Evolutionary conservation across 2,113 vertebrate genomes (phyloP), one percentile per base, ranked within the genome.

Genomic region (Saccopteryx leptura): DNA sequence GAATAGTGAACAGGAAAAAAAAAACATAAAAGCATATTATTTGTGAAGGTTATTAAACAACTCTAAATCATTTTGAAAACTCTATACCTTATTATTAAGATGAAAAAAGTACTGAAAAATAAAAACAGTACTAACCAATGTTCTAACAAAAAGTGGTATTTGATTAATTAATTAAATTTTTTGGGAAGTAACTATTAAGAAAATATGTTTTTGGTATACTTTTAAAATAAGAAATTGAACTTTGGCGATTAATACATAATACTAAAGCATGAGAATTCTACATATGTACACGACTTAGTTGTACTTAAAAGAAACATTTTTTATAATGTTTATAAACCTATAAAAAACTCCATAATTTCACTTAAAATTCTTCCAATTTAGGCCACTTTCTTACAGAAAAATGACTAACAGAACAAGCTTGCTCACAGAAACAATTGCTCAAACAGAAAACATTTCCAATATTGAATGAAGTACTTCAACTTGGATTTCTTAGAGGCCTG

Each of bases 11-110:
- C 54, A 86, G n/a, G 11, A 93, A 90, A 93, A 93, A 58, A 83
- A 85, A 60, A 76, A n/a, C 21, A 88, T 71, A 92, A 91, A 90
- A 56, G 0, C 2, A 31, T 50, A 14, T 60, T 13, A 92, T 90
- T 71, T 82, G 68, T 87, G 26, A 91, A 94, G 13, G 39, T 81
- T 78, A 39, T 72, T 92, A 39, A 75, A 85, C 9, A 81, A 52
- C 7, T 71, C 21, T 75, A 92, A 95, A 89, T 90, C 11, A 60
- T 96, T 75, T 61, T 82, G 28, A 81, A 95, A 87, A 72, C 6
- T 76, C n/a, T 52, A 1, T 1, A 82, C 17, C 6, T 91, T 75
- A 50, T 69, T 90, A 24, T 39, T 75, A 80, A 95, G 31, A 83
- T 83, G 48, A 68, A 88, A 80, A 56, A 54, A 24, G 12, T 28